These are phyloP conservation scores for Mixornis gularis DNA, from an alignment of 2,113 vertebrate species.

Conservation along the genomic window DNA sequence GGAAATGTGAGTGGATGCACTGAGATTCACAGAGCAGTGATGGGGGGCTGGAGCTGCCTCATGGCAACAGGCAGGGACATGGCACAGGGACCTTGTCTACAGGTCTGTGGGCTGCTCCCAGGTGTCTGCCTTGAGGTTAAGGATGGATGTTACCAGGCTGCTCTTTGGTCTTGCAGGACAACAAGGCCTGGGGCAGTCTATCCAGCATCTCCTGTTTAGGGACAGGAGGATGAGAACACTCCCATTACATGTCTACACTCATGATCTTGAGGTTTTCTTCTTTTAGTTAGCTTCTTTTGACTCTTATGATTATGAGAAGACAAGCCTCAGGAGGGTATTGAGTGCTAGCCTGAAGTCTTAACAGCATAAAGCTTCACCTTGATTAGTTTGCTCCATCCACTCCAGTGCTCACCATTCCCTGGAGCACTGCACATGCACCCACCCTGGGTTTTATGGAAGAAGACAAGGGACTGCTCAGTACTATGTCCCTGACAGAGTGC, in stretches of 20 bases:
- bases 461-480: background rate
- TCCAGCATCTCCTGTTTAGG: background rate
- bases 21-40: accelerated
- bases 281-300: background rate
- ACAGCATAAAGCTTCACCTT: background rate
- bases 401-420: background rate
- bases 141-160: background rate
- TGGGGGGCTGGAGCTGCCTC: background rate
- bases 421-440: background rate
- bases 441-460: accelerated
- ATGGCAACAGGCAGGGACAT: background rate
- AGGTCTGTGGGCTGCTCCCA: background rate
- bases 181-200: background rate
- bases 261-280: background rate
- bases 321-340: background rate
- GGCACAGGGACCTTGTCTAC: background rate
- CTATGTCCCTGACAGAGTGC: background rate
- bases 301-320: background rate
- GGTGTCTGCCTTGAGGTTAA: background rate
- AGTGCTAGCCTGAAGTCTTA: background rate
- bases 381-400: background rate
- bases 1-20: conserved; percentile 79
- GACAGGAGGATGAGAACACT: background rate
- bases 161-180: background rate
- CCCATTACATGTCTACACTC: background rate